Base-by-base conservation (phyloP, 92 coral and sea anemone species). In the Parazoanthus atlanticus region DNA sequence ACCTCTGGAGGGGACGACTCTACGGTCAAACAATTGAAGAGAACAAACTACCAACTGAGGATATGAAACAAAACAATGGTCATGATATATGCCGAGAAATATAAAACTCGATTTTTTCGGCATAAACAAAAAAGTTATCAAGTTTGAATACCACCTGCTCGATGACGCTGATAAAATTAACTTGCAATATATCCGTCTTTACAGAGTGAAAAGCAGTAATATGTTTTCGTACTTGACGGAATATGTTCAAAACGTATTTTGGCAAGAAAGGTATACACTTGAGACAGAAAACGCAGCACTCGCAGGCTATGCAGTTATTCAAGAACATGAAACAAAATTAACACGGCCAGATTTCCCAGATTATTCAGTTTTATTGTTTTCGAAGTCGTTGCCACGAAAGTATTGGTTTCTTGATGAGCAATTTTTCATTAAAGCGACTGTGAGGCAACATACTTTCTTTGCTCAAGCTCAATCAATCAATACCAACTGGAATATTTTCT, bases 351-450 rank as follows among this genome's bases (percentile, higher is more conserved):
- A 61, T 61, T 61, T 61, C 16, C 0, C 8, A 61, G 69, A 61
- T 72, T 29, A 72, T 11, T 72, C 17, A 72, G 38, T 28, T 72
- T 72, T 72, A 72, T 72, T 72, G 76, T 72, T 16, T 72, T 72
- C 16, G 74, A 69, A n/a, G 74, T n/a, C 74, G 74, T 69, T n/a
- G 74, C 74, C 30, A 29, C 74, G 76, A 29, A 72, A 72, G 76
- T 32, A 72, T 29, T 72, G 76, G 76, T 72, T 72, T 72, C 19
- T 32, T 30, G 38, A 72, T 32, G 19, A 72, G 36, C 34, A 72
- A 70, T 72, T 72, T 69, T 69, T 72, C 40, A 72, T 72, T 26
- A 72, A 30, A 72, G 76, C 40, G 1, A 72, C 8, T 12, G 76
- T 30, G 21, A 72, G 69, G 23, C 69, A 3, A 23, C 69, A 61